Base-by-base conservation (phyloP, 2,888 invertebrate species). In the Hemicrepidius hirtus region DNA sequence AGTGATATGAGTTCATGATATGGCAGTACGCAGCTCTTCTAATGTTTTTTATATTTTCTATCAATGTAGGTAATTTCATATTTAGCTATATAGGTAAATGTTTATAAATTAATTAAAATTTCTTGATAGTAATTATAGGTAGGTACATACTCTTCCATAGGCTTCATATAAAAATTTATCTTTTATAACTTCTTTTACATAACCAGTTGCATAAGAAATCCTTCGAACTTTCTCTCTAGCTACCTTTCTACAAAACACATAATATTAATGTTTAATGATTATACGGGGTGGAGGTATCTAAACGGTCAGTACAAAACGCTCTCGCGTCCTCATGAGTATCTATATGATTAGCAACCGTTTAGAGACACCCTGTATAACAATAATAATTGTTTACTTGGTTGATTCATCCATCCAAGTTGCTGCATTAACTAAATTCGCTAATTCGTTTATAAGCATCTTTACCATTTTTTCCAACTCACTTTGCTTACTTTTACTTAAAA, bases 141-240 rank as follows among this genome's bases (percentile, higher is more conserved):
- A n/a, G 5, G 9, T 21, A 66, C 24, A 20, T 66, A 66, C 66
- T 21, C 44, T 12, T 21, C 10, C 32, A 28, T 46, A 66, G 13
- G 57, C 18, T 16, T 41, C 41, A 13, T 12, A 13, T 55, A 66
- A 28, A 41, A 55, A 66, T 28, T 40, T 9, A n/a, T 53, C 55
- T 3, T 24, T 9, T 9, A 28, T 13, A 55, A 32, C n/a, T 28
- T 12, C 16, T 10, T 55, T 13, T 12, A 16, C n/a, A 6, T 66
- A 13, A 28, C 20, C 37, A 41, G 41, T 21, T 37, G 28, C n/a
- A 28, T 41, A 57, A 20, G 13, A 10, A 1, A 66, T 13, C 9
- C 20, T 55, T 41, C 16, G 16, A 18, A 53, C 10, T 28, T 66
- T 66, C 10, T 32, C 28, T 16, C 3, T 16, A 5, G 41, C 28